phyloP scores from a whole-genome alignment of 2,797 vertebrate genomes.

The Cyclura pinguis region DNA sequence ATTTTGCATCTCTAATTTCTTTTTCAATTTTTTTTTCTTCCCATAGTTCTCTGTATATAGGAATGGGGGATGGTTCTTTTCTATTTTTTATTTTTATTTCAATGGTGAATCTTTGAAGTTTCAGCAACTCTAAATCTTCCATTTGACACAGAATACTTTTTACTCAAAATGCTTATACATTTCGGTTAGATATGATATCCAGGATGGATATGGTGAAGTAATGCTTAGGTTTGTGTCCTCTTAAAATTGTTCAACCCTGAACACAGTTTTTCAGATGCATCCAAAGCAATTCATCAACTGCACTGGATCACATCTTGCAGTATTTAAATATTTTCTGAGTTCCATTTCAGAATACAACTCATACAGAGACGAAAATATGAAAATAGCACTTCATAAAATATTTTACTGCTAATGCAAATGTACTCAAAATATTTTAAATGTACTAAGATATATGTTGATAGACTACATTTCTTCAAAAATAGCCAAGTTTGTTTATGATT shows the following conservation, averaged over 20 bases:
- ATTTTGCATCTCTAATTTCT: constrained; percentile 5
- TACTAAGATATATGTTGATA: neutral
- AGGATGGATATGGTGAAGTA: neutral
- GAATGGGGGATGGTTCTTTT: too few relatives aligned
- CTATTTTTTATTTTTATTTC: neutral
- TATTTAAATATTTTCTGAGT: constrained; percentile 25
- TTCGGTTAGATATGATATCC: constrained; percentile 7
- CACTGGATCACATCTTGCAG: neutral
- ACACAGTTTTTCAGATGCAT: constrained; percentile 9
- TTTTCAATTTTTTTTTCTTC: neutral
- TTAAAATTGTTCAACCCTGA: neutral
- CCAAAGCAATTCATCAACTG: neutral
- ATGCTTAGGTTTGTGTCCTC: neutral
- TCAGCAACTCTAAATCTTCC: neutral
- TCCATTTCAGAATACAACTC: constrained; percentile 4
- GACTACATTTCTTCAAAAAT: neutral
- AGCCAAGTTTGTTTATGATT: neutral
- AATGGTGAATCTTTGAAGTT: neutral
- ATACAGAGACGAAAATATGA: constrained; percentile 15
- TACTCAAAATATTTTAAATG: neutral
- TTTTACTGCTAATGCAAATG: neutral
- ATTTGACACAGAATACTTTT: constrained; percentile 2
- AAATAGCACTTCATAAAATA: neutral
- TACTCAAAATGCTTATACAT: constrained; percentile 11
- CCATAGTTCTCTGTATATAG: neutral